These are phyloP conservation scores for Armadillidium nasatum DNA, from an alignment of 1,140 invertebrate species.

Conservation along the genomic window DNA sequence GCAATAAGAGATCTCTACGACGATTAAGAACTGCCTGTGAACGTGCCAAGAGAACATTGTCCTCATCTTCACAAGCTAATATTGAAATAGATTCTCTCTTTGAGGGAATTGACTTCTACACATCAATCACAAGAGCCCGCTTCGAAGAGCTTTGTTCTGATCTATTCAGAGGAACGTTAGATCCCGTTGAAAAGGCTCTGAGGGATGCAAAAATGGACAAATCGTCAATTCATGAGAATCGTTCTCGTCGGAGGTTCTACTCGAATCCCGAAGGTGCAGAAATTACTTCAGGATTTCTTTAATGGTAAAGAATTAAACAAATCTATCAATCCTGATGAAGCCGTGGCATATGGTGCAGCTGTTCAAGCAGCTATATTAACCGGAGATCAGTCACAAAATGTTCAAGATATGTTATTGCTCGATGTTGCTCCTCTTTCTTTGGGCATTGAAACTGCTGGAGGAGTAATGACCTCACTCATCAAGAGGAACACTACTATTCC, in stretches of 20 bases:
- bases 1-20: conserved; percentile 50
- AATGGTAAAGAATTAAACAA: conserved; percentile 73
- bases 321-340: conserved; percentile 62
- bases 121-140: too few species aligned
- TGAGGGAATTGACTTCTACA: too few species aligned
- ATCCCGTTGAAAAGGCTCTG: conserved; percentile 67
- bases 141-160: too few species aligned
- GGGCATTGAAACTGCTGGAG: too few species aligned
- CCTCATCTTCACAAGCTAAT: conserved; percentile 48
- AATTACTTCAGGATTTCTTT: too few species aligned
- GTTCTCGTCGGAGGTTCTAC: too few species aligned
- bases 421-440: too few species aligned
- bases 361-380: conserved; percentile 61
- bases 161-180: conserved; percentile 55
- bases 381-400: conserved; percentile 48
- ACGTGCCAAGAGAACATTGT: conserved; percentile 54
- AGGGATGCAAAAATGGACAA: conserved; percentile 68
- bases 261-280: too few species aligned
- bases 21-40: conserved; percentile 64
- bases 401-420: conserved; percentile 48
- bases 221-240: too few species aligned
- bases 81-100: too few species aligned
- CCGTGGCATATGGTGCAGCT: conserved; percentile 82
- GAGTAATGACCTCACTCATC: too few species aligned
- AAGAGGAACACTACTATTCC: too few species aligned